A percentile compares a stretch with the other conserved stretches of the same genome.
Conservation (phyloP, 2,797 vertebrate genomes). For the Pseudochaenichthys georgianus region DNA sequence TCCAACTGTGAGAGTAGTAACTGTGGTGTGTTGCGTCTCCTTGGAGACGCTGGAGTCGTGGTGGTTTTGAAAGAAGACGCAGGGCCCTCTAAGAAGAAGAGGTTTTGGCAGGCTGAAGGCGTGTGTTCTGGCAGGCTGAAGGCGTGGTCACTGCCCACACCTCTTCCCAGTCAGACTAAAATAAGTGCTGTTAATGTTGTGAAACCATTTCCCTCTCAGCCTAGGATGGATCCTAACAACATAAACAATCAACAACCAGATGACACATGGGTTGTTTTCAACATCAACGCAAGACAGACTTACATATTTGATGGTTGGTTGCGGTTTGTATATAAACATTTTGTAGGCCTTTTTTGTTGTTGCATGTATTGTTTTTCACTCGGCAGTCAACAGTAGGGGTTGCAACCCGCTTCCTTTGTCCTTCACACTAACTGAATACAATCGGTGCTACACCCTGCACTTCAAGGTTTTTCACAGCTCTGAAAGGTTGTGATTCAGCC, state of each 20-base stretch:
- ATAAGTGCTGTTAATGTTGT: neutral
- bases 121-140: too few relatives aligned
- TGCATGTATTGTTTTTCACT: constrained; percentile 3
- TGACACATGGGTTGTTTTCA: neutral
- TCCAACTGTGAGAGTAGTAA: constrained; percentile 13
- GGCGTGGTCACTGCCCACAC: too few relatives aligned
- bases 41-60: constrained; percentile 59
- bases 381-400: neutral
- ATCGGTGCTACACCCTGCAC: neutral
- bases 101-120: constrained; percentile 40
- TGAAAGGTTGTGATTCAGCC: neutral
- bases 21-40: constrained; percentile 61
- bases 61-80: constrained; percentile 8
- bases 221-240: neutral
- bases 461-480: neutral
- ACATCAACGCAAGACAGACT: neutral
- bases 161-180: neutral
- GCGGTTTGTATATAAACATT: constrained; percentile 1
- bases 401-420: constrained; percentile 21
- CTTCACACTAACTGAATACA: constrained; percentile 15
- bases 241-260: neutral
- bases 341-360: neutral
- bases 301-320: constrained; percentile 7
- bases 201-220: neutral
- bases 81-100: constrained; percentile 11